Evolutionary conservation across 2,113 vertebrate species (phyloP), one percentile per base, ranked within the genome.

Genomic region (Lepisosteus osseus): DNA sequence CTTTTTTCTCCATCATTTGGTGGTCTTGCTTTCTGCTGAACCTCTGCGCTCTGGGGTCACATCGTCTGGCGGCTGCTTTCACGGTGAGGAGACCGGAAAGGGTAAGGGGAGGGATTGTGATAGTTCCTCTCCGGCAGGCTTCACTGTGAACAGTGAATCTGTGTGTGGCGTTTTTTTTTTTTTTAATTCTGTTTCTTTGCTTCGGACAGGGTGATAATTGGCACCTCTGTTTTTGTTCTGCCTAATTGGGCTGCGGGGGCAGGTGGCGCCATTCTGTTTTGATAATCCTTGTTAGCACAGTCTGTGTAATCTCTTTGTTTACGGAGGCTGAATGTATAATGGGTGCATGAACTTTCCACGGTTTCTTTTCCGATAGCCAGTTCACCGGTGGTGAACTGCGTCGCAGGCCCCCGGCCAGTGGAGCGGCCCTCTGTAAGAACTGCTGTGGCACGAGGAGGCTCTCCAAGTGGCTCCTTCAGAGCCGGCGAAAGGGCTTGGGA

Each of bases 261-360:
- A 95, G 94, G 92, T 92, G 93, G 91, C 71, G 80, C 92, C 92
- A 87, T 91, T 90, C 86, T 94, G 82, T 92, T 92, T 90, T 93
- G 90, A 91, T 97, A 94, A 94, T 93, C 88, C 91, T 90, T 88
- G 88, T 95, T 93, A 92, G 90, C 86, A 87, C 77, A 81, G 88
- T 90, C 91, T 94, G 86, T 94, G 86, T 92, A 93, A 94, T 93
- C 91, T 93, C 92, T 92, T 94, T 94, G 90, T 94, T 93, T 93
- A 92, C 90, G 93, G 92, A 92, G 88, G 92, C 91, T 86, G 87
- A 94, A 90, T 94, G 90, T 87, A 85, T 89, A 89, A 86, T 86
- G 82, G 86, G 92, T 90, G 83, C 89, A 86, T 94, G 91, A 95
- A 94, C 93, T 95, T 91, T 86, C 80, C 88, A 89, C 87, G 92